phyloP scores from a whole-genome alignment of 2,113 vertebrate species.

The Nyctereutes procyonoides region DNA sequence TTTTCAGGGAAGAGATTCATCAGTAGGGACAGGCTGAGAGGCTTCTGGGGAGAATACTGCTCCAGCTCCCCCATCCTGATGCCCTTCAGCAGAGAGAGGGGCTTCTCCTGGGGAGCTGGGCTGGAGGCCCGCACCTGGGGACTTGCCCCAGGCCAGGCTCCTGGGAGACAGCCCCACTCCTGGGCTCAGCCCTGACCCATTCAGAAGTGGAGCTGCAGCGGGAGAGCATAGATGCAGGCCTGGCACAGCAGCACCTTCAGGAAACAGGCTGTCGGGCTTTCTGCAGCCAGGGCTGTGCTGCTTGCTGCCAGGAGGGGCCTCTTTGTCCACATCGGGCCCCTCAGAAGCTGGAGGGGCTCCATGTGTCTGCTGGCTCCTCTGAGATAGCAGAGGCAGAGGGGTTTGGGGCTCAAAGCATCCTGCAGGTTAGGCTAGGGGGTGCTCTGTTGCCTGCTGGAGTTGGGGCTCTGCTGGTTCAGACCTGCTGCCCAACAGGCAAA shows the following conservation, averaged over 20 bases:
- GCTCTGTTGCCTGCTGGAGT: background rate
- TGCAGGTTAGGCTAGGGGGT: background rate
- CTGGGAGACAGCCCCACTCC: background rate
- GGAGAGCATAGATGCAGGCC: background rate
- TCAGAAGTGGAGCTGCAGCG: too few relatives aligned
- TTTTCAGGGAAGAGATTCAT: conserved; percentile 28
- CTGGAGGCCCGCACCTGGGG: background rate
- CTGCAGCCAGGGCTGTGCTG: background rate
- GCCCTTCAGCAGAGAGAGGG: background rate
- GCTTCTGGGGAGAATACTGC: background rate
- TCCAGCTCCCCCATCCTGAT: accelerated
- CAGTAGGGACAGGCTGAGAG: background rate
- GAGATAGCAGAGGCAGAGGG: background rate
- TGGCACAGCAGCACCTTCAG: accelerated
- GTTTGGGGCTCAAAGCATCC: background rate
- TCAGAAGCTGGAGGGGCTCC: background rate
- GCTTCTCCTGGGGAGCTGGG: background rate
- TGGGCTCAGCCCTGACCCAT: background rate
- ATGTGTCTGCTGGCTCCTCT: background rate
- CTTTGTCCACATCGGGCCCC: background rate
- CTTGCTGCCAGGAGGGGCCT: accelerated
- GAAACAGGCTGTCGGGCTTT: background rate
- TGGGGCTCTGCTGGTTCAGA: background rate
- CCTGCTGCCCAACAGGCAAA: background rate
- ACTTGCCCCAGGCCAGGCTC: background rate